A percentile compares a stretch with the other conserved stretches of the same genome.
These are phyloP conservation scores for Ctenicera cuprea DNA, from an alignment of 2,888 invertebrate genomes.

Conservation along the genomic window DNA sequence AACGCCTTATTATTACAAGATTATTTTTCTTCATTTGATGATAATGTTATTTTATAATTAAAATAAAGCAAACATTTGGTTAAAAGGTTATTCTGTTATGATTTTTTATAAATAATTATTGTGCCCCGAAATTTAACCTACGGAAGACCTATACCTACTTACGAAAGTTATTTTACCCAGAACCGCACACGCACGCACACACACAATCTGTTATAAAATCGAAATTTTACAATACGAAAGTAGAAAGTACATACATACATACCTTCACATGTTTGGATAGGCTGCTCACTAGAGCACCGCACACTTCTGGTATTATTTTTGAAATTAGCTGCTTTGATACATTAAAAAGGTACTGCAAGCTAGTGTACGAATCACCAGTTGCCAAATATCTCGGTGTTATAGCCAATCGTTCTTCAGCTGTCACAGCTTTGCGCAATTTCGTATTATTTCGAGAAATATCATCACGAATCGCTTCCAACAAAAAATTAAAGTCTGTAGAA, in stretches of 20 bases:
- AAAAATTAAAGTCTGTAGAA: conserved; percentile 34
- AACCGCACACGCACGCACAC: too few relatives aligned
- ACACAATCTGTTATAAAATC: too few relatives aligned
- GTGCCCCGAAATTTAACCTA: too few relatives aligned
- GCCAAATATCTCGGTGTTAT: conserved; percentile 39
- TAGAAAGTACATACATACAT: conserved; percentile 71
- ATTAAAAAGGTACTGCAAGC: conserved; percentile 36
- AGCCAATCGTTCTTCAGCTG: conserved; percentile 41
- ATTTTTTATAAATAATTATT: too few relatives aligned
- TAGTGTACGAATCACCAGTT: conserved; percentile 29
- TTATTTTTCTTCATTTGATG: too few relatives aligned
- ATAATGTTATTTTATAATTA: too few relatives aligned
- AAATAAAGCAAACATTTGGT: too few relatives aligned
- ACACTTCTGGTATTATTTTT: conserved; percentile 6
- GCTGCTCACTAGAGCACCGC: conserved; percentile 18
- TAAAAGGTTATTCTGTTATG: too few relatives aligned
- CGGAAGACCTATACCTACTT: too few relatives aligned
- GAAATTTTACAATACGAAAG: conserved; percentile 66
- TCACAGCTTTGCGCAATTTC: conserved; percentile 39
- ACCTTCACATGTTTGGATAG: conserved; percentile 34
- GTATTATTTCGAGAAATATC: conserved; percentile 32
- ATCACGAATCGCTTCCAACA: conserved; percentile 33
- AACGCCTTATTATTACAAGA: too few relatives aligned
- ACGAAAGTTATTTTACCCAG: too few relatives aligned
- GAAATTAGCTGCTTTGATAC: conserved; percentile 5